phyloP scores from a whole-genome alignment of 2,113 vertebrate genomes.

The Nothobranchius kuhntae region DNA sequence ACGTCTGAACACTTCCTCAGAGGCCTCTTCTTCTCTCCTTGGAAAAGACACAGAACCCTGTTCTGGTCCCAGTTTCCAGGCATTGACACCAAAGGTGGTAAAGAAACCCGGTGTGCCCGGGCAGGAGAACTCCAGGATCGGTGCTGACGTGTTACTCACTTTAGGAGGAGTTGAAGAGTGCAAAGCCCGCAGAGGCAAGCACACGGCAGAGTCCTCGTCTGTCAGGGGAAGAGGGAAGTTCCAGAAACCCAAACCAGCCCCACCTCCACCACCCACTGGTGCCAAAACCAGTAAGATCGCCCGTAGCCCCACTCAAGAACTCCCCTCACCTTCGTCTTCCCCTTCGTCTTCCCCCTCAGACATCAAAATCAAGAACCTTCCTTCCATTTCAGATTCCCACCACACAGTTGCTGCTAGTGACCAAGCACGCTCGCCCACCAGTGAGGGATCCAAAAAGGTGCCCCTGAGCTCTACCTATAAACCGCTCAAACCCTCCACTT shows the following conservation, averaged over 20 bases:
- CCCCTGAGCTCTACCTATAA: conserved; percentile 81
- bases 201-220: conserved; percentile 70
- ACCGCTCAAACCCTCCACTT: conserved; percentile 76
- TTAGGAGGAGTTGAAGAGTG: conserved; percentile 81
- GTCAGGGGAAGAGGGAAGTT: conserved; percentile 87
- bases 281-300: conserved; percentile 81
- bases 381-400: conserved; percentile 72
- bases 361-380: conserved; percentile 77
- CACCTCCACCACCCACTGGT: conserved; percentile 83
- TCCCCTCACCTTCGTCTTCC: conserved; percentile 40
- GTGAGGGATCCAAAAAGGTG: conserved; percentile 81
- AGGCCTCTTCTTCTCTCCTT: conserved; percentile 69
- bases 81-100: conserved; percentile 85
- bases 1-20: conserved; percentile 78
- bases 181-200: conserved; percentile 86
- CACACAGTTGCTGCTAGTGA: conserved; percentile 74
- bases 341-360: conserved; percentile 51
- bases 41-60: conserved; percentile 84
- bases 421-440: conserved; percentile 58
- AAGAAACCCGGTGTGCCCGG: conserved; percentile 79
- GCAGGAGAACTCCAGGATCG: conserved; percentile 82
- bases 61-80: conserved; percentile 88
- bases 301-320: conserved; percentile 84
- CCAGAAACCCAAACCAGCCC: conserved; percentile 89
- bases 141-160: conserved; percentile 73